Base-by-base conservation (phyloP, 2,888 invertebrate species). In the Drosophila basisetae region DNA sequence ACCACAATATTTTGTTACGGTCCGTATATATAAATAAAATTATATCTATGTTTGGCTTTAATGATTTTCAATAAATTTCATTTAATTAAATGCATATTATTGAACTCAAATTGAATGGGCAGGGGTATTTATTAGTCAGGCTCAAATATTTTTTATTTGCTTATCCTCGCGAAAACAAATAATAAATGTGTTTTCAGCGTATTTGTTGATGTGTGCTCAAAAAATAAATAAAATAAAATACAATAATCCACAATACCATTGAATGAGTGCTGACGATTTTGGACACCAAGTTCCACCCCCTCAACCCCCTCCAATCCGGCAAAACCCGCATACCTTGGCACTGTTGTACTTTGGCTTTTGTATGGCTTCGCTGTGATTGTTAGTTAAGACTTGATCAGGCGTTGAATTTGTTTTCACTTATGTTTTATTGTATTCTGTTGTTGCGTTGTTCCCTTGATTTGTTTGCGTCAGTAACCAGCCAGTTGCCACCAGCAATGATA, bases 161-260 rank as follows among this genome's bases (percentile, higher is more conserved):
- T 28, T 33, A 13, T 39, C 39, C 39, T 65, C 67, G 59, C 60
- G 60, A 58, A 59, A 61, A 18, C 81, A 76, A 83, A 73, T 71
- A 76, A 78, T 76, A 81, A 83, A 83, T 78, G 78, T 83, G 81
- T 78, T 72, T 37, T 35, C 59, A 47, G 65, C 60, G 71, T 70
- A 67, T 73, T 70, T 76, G 73, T 78, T 68, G 71, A 76, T 83
- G 86, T 79, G 70, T 78, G 68, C 71, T 62, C 63, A 72, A 81
- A 71, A 81, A 78, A 76, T 67, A 73, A 79, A 83, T 83, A 81
- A 59, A 78, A 85, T 83, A 79, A 73, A 67, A 80, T 62, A 80
- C 64, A 76, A 71, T 60, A 78, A 64, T 60, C n/a, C 13, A 54
- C 39, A 31, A 54, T 62, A 0, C 0, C 33, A 49, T 41, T n/a